Percentiles rank a stretch among this genome's conserved stretches.
Conservation (phyloP, 2,888 invertebrate genomes). For the Ectemnius continuus region DNA sequence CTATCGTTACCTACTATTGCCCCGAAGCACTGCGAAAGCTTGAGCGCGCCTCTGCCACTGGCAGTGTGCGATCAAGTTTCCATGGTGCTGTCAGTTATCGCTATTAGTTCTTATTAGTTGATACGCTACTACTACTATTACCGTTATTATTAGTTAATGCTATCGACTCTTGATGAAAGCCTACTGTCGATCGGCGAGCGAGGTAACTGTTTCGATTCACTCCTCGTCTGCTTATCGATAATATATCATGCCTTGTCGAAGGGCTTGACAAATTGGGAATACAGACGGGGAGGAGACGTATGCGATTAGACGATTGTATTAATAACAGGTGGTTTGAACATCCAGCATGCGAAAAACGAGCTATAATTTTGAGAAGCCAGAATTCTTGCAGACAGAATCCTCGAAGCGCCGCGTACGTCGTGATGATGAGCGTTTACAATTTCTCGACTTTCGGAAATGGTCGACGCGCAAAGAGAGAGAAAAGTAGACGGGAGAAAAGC, state of each 20-base stretch:
- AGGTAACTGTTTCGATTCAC: slow-evolving; percentile 59
- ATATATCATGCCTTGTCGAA: not conserved
- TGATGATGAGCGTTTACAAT: slow-evolving; percentile 55
- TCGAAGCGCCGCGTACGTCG: slow-evolving; percentile 61
- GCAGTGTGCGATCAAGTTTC: not conserved
- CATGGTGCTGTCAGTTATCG: slow-evolving; percentile 62
- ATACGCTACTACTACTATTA: slow-evolving; percentile 61
- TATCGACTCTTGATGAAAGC: slow-evolving; percentile 67
- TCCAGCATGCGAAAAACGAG: slow-evolving; percentile 42
- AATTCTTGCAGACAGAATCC: slow-evolving; percentile 48
- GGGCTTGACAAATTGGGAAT: too few species aligned
- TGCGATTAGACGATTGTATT: slow-evolving; percentile 45
- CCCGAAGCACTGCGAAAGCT: not conserved
- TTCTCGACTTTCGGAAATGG: slow-evolving; percentile 53
- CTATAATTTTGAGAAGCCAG: slow-evolving; percentile 43
- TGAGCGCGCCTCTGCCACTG: not conserved
- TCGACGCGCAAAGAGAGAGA: slow-evolving; percentile 49
- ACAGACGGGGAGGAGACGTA: slow-evolving; percentile 38
- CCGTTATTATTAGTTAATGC: slow-evolving; percentile 71
- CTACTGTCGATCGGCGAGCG: slow-evolving; percentile 62
- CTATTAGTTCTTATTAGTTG: slow-evolving; percentile 67
- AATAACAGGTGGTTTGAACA: slow-evolving; percentile 34
- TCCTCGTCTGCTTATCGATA: slow-evolving; percentile 24
- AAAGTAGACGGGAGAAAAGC: slow-evolving; percentile 32
- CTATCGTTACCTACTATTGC: slow-evolving; percentile 63